Evolutionary conservation across 2,888 invertebrate species (phyloP), one percentile per base, ranked within the genome.

Genomic region (Linnaemya tessellans): DNA sequence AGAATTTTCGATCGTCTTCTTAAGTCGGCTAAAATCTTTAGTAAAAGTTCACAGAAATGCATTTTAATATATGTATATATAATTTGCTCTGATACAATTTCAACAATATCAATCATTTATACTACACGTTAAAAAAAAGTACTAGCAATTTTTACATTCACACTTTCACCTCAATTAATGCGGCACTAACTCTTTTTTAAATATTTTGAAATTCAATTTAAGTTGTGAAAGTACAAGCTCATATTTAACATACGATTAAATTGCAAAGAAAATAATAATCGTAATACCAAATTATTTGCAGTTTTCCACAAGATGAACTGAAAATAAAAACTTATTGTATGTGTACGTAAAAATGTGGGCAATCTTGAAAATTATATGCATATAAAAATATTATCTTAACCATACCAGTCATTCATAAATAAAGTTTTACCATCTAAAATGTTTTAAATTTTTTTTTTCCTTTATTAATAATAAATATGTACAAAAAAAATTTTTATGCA

Each of bases 361-460:
- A 74, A 60, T 84, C 73, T 51, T 30, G 18, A 64, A 75, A 79
- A 80, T 75, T 77, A 71, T 60, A 67, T 49, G 41, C 60, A 71
- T 11, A 77, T 67, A 77, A 49, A 79, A 85, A 74, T 74, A 70
- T 65, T 85, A 85, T 85, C 84, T 74, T 11, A 49, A 70, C 64
- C 56, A 51, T 20, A 70, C 54, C 84, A 85, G 62, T 58, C 81
- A 46, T 73, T 73, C 77, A 84, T 80, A 79, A 85, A 85, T 79
- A 65, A 74, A 51, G 18, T 70, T 68, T 62, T 49, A 80, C 20
- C 20, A 41, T 58, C 67, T 54, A 46, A 77, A 68, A 70, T 64
- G 18, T 70, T 35, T 56, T 15, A 41, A 38, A 18, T 38, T 38
- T 56, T 35, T 51, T 35, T 68, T 11, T 13, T 30, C 3, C 1